Conservation (phyloP, 2,113 vertebrate genomes). For the Mandrillus leucophaeus region DNA sequence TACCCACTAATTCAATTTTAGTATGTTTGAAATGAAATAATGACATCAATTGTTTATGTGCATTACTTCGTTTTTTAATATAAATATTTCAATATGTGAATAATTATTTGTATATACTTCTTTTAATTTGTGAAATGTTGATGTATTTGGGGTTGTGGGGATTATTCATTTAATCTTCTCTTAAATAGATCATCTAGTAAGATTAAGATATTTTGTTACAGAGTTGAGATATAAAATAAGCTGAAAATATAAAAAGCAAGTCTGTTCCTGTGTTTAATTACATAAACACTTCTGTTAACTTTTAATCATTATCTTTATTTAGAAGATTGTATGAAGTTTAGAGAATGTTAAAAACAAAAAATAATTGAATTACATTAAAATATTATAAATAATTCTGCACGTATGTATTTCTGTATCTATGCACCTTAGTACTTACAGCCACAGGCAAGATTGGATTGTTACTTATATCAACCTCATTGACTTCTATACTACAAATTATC, state of each 20-base stretch:
- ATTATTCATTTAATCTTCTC: not conserved
- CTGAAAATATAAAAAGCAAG: not conserved
- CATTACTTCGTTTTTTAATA: not conserved
- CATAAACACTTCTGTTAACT: not conserved
- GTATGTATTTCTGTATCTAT: not conserved
- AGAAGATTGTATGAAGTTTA: not conserved
- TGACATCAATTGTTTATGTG: not conserved
- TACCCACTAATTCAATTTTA: not conserved
- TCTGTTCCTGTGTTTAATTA: not conserved
- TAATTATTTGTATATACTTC: not conserved
- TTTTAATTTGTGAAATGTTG: not conserved
- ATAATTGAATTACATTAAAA: not conserved
- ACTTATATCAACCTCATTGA: not conserved
- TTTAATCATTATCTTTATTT: not conserved
- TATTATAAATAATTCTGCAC: not conserved
- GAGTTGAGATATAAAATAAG: not conserved
- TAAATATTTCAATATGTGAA: not conserved
- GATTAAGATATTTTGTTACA: not conserved
- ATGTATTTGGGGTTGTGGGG: not conserved
- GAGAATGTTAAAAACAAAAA: not conserved
- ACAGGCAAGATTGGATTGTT: not conserved
- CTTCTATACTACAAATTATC: not conserved
- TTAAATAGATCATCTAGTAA: not conserved
- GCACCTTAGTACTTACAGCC: not conserved
- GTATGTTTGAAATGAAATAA: not conserved